phyloP scores from a whole-genome alignment of 2,888 invertebrate genomes.

The Andrena dorsata region DNA sequence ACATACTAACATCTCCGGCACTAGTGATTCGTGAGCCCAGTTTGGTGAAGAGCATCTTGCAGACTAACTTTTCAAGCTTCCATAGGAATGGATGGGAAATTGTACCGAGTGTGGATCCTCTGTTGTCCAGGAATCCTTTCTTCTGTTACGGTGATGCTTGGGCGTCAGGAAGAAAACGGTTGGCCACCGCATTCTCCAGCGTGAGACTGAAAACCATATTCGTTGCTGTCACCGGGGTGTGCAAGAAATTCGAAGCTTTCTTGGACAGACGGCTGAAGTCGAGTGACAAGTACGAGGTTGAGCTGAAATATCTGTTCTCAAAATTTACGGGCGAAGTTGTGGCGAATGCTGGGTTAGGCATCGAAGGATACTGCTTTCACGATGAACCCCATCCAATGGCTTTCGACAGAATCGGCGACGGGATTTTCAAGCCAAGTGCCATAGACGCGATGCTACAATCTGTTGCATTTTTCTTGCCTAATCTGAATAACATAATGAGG shows the following conservation, averaged over 20 bases:
- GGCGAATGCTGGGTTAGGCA: conserved; percentile 72
- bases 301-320: conserved; percentile 70
- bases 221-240: conserved; percentile 61
- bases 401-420: conserved; percentile 51
- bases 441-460: conserved; percentile 6
- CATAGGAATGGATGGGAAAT: conserved; percentile 64
- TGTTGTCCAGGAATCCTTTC: conserved; percentile 76
- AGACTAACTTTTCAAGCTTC: conserved; percentile 75
- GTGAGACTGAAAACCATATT: conserved; percentile 73
- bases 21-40: too few species aligned
- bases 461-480: conserved; percentile 59
- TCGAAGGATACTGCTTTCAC: conserved; percentile 74
- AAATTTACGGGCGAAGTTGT: conserved; percentile 76
- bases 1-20: too few species aligned
- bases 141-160: conserved; percentile 72
- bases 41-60: conserved; percentile 51
- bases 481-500: conserved; percentile 44
- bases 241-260: conserved; percentile 70
- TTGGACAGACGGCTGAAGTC: conserved; percentile 38
- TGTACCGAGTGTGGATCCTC: conserved; percentile 68
- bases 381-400: conserved; percentile 57
- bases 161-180: conserved; percentile 57
- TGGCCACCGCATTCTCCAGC: conserved; percentile 67
- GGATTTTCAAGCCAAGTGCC: conserved; percentile 70
- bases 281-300: conserved; percentile 48